phyloP scores from a whole-genome alignment of 2,888 invertebrate genomes.

The Eutolmus rufibarbis region DNA sequence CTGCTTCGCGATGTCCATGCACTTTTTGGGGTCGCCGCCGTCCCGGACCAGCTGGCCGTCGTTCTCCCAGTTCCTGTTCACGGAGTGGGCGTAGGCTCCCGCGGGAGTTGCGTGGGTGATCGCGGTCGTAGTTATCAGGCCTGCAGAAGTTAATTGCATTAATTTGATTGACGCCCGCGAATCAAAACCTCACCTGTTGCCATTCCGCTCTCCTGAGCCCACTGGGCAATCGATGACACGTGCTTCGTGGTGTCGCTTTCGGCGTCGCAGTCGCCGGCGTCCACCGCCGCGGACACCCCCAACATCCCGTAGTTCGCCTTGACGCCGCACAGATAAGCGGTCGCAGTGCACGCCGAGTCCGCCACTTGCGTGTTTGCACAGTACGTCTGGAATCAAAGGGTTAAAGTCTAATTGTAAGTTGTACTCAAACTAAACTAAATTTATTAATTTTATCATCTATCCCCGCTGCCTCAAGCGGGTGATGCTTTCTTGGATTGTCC shows the following conservation, averaged over 20 bases:
- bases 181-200: slow-evolving; percentile 64
- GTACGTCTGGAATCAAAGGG: slow-evolving; percentile 69
- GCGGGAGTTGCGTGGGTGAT: slow-evolving; percentile 84
- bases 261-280: slow-evolving; percentile 70
- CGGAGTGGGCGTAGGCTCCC: slow-evolving; percentile 76
- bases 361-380: slow-evolving; percentile 81
- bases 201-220: slow-evolving; percentile 74
- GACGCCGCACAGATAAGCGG: slow-evolving; percentile 80
- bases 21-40: slow-evolving; percentile 65
- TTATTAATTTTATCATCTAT: not conserved
- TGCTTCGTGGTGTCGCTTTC: slow-evolving; percentile 68
- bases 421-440: not conserved
- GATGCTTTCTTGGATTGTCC: not conserved
- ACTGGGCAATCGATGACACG: slow-evolving; percentile 73
- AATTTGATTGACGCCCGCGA: not conserved
- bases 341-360: slow-evolving; percentile 85
- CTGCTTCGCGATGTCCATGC: slow-evolving; percentile 78
- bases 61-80: slow-evolving; percentile 77
- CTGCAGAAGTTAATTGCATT: slow-evolving; percentile 54
- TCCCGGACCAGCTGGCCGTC: slow-evolving; percentile 68
- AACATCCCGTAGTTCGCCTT: slow-evolving; percentile 81
- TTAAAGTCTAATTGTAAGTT: not conserved
- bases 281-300: slow-evolving; percentile 75
- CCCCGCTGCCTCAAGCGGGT: not conserved
- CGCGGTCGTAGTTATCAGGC: slow-evolving; percentile 78